Percentiles rank a stretch among this genome's conserved stretches.
Conservation (phyloP, 2,888 invertebrate genomes). For the Chymomyza fuscimana region DNA sequence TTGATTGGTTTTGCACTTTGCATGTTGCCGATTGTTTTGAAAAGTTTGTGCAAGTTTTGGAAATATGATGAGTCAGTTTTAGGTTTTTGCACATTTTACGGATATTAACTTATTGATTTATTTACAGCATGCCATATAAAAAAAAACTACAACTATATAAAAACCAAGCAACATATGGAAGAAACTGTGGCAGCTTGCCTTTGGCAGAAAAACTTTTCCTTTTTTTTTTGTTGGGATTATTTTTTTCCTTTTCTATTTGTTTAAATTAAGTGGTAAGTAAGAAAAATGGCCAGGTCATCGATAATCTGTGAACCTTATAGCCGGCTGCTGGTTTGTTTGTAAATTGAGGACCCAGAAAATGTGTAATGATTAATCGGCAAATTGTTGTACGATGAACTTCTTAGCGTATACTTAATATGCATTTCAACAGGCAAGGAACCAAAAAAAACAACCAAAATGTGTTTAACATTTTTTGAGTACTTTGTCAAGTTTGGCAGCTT, state of each 20-base stretch:
- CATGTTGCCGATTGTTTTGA: background rate
- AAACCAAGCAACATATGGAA: background rate
- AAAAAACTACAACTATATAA: background rate
- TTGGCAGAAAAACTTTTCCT: background rate
- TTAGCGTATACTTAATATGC: background rate
- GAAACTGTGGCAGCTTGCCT: background rate
- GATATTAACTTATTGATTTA: background rate
- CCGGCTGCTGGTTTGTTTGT: background rate
- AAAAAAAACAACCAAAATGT: background rate
- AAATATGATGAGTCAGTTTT: background rate
- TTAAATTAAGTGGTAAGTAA: slow-evolving; percentile 3
- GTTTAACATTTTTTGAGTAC: background rate
- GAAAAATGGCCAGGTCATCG: background rate
- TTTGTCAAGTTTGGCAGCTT: slow-evolving; percentile 1
- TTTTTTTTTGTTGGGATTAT: background rate
- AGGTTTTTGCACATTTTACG: background rate
- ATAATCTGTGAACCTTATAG: background rate
- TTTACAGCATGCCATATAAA: background rate
- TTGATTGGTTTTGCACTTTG: slow-evolving; percentile 28
- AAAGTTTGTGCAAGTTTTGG: background rate
- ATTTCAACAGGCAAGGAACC: background rate
- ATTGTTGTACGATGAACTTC: background rate
- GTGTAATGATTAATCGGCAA: background rate
- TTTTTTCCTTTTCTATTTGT: background rate
- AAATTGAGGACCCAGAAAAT: background rate